Base-by-base conservation (phyloP, 1,140 invertebrate species). In the Bombus confusus region DNA sequence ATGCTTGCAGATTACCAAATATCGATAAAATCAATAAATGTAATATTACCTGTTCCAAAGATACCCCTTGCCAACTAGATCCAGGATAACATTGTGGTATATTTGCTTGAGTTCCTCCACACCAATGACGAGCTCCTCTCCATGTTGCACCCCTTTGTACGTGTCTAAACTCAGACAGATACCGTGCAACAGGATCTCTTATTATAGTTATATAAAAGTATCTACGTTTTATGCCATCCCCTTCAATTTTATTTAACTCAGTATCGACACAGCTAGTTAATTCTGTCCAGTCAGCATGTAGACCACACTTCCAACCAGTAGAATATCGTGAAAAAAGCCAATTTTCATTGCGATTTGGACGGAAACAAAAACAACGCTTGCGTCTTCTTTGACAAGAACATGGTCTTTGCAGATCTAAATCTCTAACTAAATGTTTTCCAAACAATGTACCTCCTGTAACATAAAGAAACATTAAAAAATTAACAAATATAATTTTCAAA, bases 291-390 rank as follows among this genome's bases (percentile, higher is more conserved):
- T 99, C 98, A 18, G 99, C 99, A 95, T 99, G 99, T 31, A 99
- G 95, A 76, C 99, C 99, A 96, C 99, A 99, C 92, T 98, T 98
- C 99, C 99, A 99, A 74, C 99, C 99, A 31, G 98, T 99, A 13
- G 99, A 99, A 95, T 99, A 99, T 91, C 99, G 96, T 93, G 98
- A 99, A 95, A 99, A 99, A 73, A 99, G 96, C 99, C 99, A 99
- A 95, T 98, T 97, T 96, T 98, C 97, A 94, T 98, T 97, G 92
- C 97, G 96, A 96, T 98, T 97, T 82, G 98, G 98, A 92, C 98
- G 96, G 95, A 98, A 98, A 96, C 98, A 99, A 94, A 98, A 98
- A 95, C 98, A 99, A 85, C 98, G 96, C 95, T 98, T 99, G 80
- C 97, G 96, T 88, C 97, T 96, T 85, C 97, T 96, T 93, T 98